phyloP scores from a whole-genome alignment of 1,140 invertebrate genomes.

The Watersipora subatra region DNA sequence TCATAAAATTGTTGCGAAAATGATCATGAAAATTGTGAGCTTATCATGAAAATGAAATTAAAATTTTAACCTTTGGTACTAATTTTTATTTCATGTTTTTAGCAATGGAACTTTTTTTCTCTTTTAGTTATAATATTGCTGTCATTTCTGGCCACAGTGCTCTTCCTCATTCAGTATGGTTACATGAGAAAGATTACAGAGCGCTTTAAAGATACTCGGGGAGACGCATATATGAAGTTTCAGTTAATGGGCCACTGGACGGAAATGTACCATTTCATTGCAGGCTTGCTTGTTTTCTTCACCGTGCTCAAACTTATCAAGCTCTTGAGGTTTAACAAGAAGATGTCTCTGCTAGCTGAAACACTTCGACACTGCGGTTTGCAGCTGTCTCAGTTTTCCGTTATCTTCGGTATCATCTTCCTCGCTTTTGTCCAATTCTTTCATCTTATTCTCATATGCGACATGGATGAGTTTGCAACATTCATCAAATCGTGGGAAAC shows the following conservation, averaged over 20 bases:
- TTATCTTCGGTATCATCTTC: conserved; percentile 40
- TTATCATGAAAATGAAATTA: too few species aligned
- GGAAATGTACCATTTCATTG: conserved; percentile 40
- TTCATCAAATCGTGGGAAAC: conserved; percentile 43
- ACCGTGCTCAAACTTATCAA: conserved; percentile 44
- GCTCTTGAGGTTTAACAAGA: conserved; percentile 45
- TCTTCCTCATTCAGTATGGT: conserved; percentile 38
- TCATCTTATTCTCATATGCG: conserved; percentile 41
- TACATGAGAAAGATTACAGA: conserved; percentile 28
- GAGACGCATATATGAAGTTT: conserved; percentile 45
- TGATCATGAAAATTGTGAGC: too few species aligned
- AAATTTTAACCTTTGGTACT: too few species aligned
- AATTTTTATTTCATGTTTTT: too few species aligned
- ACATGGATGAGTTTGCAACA: conserved; percentile 41
- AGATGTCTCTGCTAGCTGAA: conserved; percentile 38
- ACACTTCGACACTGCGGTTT: conserved; percentile 29
- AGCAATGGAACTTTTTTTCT: too few species aligned
- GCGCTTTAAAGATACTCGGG: conserved; percentile 39
- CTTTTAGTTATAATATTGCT: conserved; percentile 34
- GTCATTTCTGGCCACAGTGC: conserved; percentile 32
- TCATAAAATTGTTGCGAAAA: too few species aligned
- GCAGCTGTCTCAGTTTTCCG: conserved; percentile 33
- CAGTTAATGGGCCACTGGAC: conserved; percentile 43
- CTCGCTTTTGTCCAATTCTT: conserved; percentile 41
- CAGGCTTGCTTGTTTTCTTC: conserved; percentile 44